Conservation (phyloP, 37 sponge, comb jelly and placozoan genomes). For the Spongia lamella region DNA sequence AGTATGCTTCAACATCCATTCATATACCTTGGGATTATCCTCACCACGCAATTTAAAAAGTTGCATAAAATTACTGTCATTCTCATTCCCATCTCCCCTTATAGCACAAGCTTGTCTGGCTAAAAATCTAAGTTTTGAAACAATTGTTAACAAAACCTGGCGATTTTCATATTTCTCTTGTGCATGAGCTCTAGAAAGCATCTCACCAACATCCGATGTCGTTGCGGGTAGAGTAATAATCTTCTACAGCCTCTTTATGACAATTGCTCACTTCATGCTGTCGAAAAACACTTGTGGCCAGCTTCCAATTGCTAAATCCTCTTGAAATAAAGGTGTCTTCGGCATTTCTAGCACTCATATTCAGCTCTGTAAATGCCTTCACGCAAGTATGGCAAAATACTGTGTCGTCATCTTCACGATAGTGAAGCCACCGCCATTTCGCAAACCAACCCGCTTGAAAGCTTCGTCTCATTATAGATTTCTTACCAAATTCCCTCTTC, state of each 20-base stretch:
- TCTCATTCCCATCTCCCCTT: too few relatives aligned
- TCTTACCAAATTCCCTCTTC: too few relatives aligned
- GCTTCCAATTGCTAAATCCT: constrained; percentile 7
- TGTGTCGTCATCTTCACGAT: constrained; percentile 12
- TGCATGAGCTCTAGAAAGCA: too few relatives aligned
- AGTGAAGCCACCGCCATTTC: neutral
- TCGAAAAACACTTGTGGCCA: neutral
- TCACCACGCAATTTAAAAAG: constrained; percentile 32
- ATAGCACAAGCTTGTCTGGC: too few relatives aligned
- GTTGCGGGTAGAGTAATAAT: too few relatives aligned
- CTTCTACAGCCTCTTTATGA: neutral
- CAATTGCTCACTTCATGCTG: constrained; percentile 10
- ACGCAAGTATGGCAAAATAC: constrained; percentile 4
- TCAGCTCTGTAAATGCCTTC: neutral
- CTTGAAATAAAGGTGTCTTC: constrained; percentile 1
- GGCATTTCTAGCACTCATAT: constrained; percentile 13
- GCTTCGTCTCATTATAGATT: too few relatives aligned
- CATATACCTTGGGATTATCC: constrained; percentile 26
- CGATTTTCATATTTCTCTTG: too few relatives aligned
- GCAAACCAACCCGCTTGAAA: neutral
- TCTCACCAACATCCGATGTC: too few relatives aligned
- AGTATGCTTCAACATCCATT: constrained; percentile 28
- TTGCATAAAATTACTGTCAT: constrained; percentile 32
- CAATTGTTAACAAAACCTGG: too few relatives aligned
- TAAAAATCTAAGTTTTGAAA: too few relatives aligned